Evolutionary conservation across 2,888 invertebrate genomes (phyloP).

Genomic region (Altica lythri): DNA sequence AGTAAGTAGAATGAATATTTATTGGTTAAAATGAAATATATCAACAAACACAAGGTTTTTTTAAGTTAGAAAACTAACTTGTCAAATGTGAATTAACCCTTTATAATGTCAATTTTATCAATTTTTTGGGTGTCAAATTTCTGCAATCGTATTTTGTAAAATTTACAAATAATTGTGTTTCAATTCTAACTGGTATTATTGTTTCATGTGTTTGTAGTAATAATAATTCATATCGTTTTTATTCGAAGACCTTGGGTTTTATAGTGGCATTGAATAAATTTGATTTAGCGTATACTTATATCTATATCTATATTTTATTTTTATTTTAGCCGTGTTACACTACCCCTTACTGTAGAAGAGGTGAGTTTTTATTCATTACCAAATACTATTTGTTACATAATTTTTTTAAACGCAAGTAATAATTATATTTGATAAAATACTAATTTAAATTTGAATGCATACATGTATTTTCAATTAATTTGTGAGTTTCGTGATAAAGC

Average conservation of each 20-base stretch:
- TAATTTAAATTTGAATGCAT: conserved; percentile 13
- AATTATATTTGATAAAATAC: no score
- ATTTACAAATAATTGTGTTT: conserved; percentile 2
- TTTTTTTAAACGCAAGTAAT: conserved; percentile 17
- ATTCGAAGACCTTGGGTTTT: conserved; percentile 30
- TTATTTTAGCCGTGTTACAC: conserved; percentile 90
- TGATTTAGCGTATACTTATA: conserved; percentile 35
- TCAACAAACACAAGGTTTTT: background rate
- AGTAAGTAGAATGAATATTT: conserved; percentile 60
- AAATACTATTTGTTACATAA: conserved; percentile 14
- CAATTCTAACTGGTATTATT: no score
- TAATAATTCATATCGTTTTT: no score
- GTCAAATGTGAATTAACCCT: conserved; percentile 28
- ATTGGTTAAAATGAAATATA: background rate
- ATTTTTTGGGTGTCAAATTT: conserved; percentile 32
- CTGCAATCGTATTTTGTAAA: conserved; percentile 13
- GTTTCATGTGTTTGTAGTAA: conserved; percentile 1
- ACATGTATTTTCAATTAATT: conserved; percentile 32
- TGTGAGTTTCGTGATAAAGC: conserved; percentile 13
- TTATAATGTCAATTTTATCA: conserved; percentile 31
- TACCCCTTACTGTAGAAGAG: conserved; percentile 97
- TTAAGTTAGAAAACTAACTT: conserved; percentile 23
- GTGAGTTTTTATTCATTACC: conserved; percentile 63
- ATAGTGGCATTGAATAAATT: conserved; percentile 39
- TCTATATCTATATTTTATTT: conserved; percentile 54